A percentile compares a stretch with the other conserved stretches of the same genome.
Evolutionary conservation across 2,797 vertebrate genomes (phyloP).

Genomic region (Moxostoma hubbsi): DNA sequence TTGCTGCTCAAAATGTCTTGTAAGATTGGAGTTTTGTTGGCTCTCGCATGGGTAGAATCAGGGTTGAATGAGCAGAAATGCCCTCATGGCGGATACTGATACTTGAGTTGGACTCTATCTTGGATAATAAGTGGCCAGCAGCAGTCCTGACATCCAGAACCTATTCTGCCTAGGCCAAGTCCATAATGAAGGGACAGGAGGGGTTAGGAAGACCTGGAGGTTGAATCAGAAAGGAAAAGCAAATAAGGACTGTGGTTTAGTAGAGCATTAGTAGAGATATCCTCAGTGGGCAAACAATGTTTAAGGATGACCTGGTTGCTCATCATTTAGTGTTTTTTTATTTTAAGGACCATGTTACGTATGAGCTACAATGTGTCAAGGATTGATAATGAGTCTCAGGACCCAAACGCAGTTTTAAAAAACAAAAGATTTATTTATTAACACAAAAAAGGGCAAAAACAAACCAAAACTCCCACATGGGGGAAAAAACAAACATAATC

Average conservation of each 20-base stretch:
- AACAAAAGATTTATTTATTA: too few species aligned
- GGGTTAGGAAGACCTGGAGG: slow-evolving; percentile 15
- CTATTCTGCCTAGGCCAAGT: neutral
- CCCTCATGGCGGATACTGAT: neutral
- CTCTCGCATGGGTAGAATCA: slow-evolving; percentile 3
- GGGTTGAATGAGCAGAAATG: slow-evolving; percentile 43
- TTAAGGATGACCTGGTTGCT: slow-evolving; percentile 37
- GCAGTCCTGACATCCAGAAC: slow-evolving; percentile 8
- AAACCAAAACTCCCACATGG: too few species aligned
- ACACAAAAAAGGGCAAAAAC: too few species aligned
- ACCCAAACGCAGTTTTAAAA: too few species aligned
- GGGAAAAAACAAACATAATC: too few species aligned
- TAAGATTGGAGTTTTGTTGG: slow-evolving; percentile 1
- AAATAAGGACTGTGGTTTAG: neutral
- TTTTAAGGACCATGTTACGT: neutral
- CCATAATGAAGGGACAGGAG: slow-evolving; percentile 31
- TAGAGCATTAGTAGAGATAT: neutral
- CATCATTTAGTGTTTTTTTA: slow-evolving; percentile 3
- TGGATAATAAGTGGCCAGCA: slow-evolving; percentile 42
- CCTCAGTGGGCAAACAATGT: slow-evolving; percentile 17
- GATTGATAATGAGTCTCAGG: too few species aligned
- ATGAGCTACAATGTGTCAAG: neutral
- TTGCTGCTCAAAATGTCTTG: slow-evolving; percentile 7
- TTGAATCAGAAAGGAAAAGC: slow-evolving; percentile 8
- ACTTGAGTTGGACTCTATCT: slow-evolving; percentile 4